These are phyloP conservation scores for Halcyon chelicuti DNA, from an alignment of 2,797 vertebrate species.

Conservation along the genomic window DNA sequence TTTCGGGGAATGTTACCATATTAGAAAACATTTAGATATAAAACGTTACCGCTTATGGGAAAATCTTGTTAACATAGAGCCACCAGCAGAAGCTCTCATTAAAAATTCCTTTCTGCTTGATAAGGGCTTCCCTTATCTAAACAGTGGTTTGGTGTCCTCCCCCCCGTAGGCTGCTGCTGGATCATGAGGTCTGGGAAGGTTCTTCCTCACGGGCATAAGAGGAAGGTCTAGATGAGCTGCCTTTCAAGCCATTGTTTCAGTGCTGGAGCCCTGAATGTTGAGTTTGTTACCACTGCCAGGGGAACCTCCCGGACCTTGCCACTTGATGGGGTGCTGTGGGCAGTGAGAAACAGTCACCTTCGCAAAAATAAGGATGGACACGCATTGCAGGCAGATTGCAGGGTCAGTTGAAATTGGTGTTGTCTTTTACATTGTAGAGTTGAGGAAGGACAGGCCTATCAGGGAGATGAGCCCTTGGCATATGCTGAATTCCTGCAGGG, in stretches of 20 bases:
- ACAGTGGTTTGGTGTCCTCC: constrained; percentile 39
- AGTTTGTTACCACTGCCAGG: background rate
- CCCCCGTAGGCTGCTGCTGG: background rate
- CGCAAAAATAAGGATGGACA: background rate
- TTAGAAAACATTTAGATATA: constrained; percentile 15
- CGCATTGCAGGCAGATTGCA: background rate
- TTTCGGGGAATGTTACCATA: constrained; percentile 39
- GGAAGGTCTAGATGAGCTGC: background rate
- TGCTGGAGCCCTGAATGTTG: fast-evolving
- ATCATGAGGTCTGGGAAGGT: background rate
- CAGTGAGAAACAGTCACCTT: background rate
- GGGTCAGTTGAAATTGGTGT: fast-evolving
- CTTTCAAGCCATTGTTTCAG: background rate
- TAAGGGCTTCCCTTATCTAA: constrained; percentile 64
- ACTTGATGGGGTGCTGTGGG: fast-evolving
- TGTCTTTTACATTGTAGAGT: background rate
- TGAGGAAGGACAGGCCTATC: background rate
- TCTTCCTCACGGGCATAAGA: background rate
- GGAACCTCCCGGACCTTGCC: fast-evolving
- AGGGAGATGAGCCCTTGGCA: background rate
- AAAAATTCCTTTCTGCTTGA: constrained; percentile 61
- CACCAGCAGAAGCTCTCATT: background rate
- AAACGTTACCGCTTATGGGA: background rate
- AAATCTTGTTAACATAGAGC: constrained; percentile 60
- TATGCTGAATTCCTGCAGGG: background rate